Conservation (phyloP, 2,797 vertebrate species). For the Nyctibius grandis region DNA sequence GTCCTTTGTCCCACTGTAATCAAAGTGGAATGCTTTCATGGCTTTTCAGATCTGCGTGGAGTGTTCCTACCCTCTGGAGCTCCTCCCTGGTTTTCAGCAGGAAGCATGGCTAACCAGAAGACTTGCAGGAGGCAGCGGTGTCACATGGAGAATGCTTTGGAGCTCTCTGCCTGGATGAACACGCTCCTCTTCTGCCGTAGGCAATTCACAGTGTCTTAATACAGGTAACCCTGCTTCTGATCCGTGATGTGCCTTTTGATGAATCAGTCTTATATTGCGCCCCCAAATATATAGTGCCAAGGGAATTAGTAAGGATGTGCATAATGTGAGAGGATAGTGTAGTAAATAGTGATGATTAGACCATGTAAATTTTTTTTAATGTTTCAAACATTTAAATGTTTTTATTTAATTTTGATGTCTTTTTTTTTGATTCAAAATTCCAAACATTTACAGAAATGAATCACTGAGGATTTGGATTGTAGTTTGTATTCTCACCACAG, state of each 20-base stretch:
- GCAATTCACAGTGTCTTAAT: not conserved
- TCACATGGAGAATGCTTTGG: not conserved
- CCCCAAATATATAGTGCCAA: not conserved
- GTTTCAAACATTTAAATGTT: not conserved
- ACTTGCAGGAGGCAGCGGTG: not conserved
- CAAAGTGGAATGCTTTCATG: not conserved
- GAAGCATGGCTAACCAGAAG: not conserved
- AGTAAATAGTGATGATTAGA: not conserved
- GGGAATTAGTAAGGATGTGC: not conserved
- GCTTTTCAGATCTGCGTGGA: not conserved
- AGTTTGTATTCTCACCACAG: not conserved
- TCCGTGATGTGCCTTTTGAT: not conserved
- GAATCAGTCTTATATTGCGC: not conserved
- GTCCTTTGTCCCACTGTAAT: not conserved
- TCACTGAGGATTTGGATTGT: not conserved
- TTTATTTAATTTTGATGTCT: not conserved
- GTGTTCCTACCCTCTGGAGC: not conserved
- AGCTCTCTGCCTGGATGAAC: not conserved
- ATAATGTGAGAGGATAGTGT: not conserved
- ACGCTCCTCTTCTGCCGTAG: not conserved
- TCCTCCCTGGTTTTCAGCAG: not conserved
- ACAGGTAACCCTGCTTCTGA: not conserved
- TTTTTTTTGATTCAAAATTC: not conserved
- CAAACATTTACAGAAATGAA: not conserved
- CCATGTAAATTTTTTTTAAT: not conserved